Evolutionary conservation across 2,888 invertebrate species (phyloP).

Genomic region (Therioaphis trifolii): DNA sequence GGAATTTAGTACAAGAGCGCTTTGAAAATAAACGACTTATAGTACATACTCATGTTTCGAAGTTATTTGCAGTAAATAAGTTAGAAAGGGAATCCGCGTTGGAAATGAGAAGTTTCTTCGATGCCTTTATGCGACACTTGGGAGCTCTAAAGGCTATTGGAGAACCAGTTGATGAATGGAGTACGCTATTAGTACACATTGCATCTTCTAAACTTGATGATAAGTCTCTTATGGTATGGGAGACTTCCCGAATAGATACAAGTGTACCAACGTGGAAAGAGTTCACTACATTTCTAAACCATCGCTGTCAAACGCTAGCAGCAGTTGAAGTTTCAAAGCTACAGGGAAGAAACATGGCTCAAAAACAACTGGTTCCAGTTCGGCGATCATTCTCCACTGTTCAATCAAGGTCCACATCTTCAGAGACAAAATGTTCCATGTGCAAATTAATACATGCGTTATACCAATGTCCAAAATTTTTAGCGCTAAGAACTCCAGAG

Average conservation of each 20-base stretch:
- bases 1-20: background rate
- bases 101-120: background rate
- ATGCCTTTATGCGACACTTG: background rate
- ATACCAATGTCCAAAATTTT: conserved; percentile 6
- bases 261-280: background rate
- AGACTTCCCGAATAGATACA: background rate
- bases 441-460: background rate
- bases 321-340: background rate
- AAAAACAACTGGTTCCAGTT: too few relatives aligned
- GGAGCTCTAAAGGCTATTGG: background rate
- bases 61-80: background rate
- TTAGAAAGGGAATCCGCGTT: background rate
- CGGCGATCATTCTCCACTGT: too few relatives aligned
- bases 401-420: too few relatives aligned
- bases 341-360: too few relatives aligned
- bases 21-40: background rate
- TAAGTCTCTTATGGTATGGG: background rate
- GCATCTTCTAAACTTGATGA: background rate
- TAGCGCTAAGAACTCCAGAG: background rate
- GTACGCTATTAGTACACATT: background rate
- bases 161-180: background rate
- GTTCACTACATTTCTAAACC: background rate
- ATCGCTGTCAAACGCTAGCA: background rate
- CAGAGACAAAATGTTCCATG: background rate
- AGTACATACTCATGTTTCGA: background rate